Evolutionary conservation across 2,888 invertebrate genomes (phyloP), one percentile per base, ranked within the genome.

Genomic region (Ypsolopha sequella): DNA sequence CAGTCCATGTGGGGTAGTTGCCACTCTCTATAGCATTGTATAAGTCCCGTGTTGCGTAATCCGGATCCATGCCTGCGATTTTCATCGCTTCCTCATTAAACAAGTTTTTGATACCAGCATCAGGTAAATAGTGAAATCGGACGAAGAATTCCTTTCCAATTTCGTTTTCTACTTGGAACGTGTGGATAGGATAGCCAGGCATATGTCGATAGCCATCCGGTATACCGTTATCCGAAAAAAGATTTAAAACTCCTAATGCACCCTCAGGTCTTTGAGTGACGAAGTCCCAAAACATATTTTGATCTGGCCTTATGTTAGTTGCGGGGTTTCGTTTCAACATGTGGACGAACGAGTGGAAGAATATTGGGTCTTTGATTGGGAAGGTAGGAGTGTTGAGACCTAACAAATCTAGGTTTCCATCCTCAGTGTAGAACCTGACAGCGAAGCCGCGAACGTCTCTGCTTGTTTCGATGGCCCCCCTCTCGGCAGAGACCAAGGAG

Each of bases 281-380:
- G 66, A 97, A 97, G 73, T 97, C 97, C 97, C 97, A 97, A 66
- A 95, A 93, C 93, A 93, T 95, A 65, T 96, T 93, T 0, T 91
- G 81, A 76, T 97, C 96, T 75, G 93, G 93, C 36, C 24, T 24
- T 24, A 96, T 79, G 69, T 94, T 92, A 0, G 94, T 94, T 11
- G 89, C 91, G 0, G 98, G 97, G 73, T 98, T 97, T 57, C 96
- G 88, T 74, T 97, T 97, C 70, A 96, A 96, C 0, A 96, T 94
- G 72, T 97, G 95, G 57, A 97, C 95, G 66, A 98, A 96, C 60
- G 93, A 94, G 6, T 96, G 93, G 75, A 98, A 98, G 36, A 93
- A 78, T 6, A 93, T 76, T 0, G 96, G 95, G 75, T 97, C 97
- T 54, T 95, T 90, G 65, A 95, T 90, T 71, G 94, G 95, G 80